These are phyloP conservation scores for Nasua narica DNA, from an alignment of 2,797 vertebrate species.

Conservation along the genomic window DNA sequence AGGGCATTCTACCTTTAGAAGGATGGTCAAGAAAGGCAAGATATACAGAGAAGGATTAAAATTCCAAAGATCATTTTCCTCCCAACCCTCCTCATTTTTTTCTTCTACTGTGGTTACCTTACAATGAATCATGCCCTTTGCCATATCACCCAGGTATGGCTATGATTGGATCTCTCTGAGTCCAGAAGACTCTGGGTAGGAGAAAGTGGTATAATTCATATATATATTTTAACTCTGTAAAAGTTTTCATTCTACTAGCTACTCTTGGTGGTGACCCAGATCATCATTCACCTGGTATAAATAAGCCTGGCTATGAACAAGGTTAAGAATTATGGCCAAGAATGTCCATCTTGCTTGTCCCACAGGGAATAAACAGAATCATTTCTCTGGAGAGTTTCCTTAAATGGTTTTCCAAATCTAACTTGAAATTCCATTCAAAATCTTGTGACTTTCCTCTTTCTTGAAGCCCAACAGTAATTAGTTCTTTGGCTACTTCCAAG, in stretches of 20 bases:
- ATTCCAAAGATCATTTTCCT: background rate
- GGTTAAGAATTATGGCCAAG: background rate
- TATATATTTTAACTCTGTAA: background rate
- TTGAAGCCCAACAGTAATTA: slow-evolving; percentile 39
- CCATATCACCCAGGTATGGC: background rate
- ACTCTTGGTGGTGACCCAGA: slow-evolving; percentile 24
- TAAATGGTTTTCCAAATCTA: slow-evolving; percentile 14
- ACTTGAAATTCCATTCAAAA: background rate
- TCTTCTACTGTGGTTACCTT: background rate
- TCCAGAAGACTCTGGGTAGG: background rate
- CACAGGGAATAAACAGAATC: background rate
- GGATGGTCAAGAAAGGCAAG: background rate
- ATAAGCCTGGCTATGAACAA: slow-evolving; percentile 33
- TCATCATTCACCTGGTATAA: slow-evolving; percentile 66
- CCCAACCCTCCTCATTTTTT: background rate
- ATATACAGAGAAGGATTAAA: background rate
- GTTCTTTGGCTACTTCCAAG: slow-evolving; percentile 61
- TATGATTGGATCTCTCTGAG: background rate
- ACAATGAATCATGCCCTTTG: background rate
- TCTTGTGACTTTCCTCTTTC: background rate
- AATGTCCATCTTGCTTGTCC: background rate
- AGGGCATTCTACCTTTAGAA: background rate
- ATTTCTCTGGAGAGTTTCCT: background rate
- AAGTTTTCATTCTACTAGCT: background rate
- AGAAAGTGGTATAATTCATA: background rate